Conservation (phyloP, 1,140 invertebrate species). For the Yoshiicerus persimilis region DNA sequence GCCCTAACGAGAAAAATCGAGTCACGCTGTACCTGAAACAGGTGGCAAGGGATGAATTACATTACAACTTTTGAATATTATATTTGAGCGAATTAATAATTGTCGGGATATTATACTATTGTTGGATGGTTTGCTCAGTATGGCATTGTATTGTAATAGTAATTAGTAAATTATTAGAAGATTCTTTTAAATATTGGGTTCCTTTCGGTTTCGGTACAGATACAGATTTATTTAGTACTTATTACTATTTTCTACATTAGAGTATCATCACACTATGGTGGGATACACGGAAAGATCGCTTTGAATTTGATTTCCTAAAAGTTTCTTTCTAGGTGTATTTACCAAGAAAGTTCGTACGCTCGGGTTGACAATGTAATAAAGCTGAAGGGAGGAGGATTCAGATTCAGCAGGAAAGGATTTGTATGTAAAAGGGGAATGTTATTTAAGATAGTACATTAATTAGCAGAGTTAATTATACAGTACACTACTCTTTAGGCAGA, state of each 20-base stretch:
- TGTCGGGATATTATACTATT: not conserved
- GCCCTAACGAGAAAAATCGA: not conserved
- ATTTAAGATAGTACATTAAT: not conserved
- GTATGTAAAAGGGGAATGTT: not conserved
- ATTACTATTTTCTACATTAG: not conserved
- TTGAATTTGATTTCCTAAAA: not conserved
- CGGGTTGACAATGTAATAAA: slow-evolving; percentile 5
- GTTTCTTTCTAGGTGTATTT: not conserved
- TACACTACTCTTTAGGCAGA: not conserved
- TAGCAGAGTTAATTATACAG: not conserved
- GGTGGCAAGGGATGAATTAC: not conserved
- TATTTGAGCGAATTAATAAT: not conserved
- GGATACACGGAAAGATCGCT: not conserved
- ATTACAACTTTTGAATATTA: not conserved
- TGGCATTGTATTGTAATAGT: not conserved
- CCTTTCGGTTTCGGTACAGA: not conserved
- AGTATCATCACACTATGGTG: not conserved
- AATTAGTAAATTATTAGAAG: not conserved
- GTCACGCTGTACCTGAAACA: slow-evolving; percentile 9
- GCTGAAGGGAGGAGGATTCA: not conserved
- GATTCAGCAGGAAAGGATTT: not conserved
- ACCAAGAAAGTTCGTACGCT: not conserved
- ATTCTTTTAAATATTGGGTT: not conserved
- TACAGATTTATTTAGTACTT: not conserved
- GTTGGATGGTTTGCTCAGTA: not conserved